A percentile compares a stretch with the other conserved stretches of the same genome.
These are phyloP conservation scores for Siniperca undulata DNA, from an alignment of 2,797 vertebrate species.

Conservation along the genomic window DNA sequence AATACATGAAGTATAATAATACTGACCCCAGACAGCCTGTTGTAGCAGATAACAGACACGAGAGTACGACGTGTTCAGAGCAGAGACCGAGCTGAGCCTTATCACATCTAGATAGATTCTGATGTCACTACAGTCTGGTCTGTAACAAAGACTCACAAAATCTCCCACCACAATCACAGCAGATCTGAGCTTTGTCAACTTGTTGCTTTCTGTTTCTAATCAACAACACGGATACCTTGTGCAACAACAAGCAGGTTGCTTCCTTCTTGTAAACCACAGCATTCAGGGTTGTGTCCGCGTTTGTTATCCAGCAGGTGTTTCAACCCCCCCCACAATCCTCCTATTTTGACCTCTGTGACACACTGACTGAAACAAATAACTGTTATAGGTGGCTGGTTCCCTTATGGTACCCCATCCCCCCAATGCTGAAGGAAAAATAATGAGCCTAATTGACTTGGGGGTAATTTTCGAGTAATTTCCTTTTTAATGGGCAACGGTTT, in stretches of 20 bases:
- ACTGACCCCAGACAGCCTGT: background rate
- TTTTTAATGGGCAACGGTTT: conserved; percentile 78
- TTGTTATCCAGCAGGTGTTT: conserved; percentile 75
- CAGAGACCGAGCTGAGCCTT: conserved; percentile 22
- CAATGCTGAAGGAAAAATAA: conserved; percentile 70
- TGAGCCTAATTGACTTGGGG: conserved; percentile 78
- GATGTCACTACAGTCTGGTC: conserved; percentile 59
- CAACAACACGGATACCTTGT: background rate
- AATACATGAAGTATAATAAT: background rate
- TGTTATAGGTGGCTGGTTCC: conserved; percentile 51
- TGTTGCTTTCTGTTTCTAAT: conserved; percentile 58
- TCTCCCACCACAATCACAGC: conserved; percentile 37
- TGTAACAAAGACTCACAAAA: conserved; percentile 53
- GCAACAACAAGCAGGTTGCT: conserved; percentile 25
- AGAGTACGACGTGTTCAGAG: conserved; percentile 29
- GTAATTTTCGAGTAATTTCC: conserved; percentile 83
- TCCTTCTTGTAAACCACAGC: conserved; percentile 31
- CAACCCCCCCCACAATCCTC: conserved; percentile 13
- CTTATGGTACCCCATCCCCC: conserved; percentile 31
- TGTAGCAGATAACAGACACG: conserved; percentile 24
- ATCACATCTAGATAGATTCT: conserved; percentile 44
- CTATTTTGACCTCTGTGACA: conserved; percentile 58
- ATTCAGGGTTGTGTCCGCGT: conserved; percentile 28
- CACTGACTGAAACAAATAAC: conserved; percentile 59
- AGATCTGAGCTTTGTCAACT: conserved; percentile 29